Evolutionary conservation across 1,140 invertebrate genomes (phyloP).

Genomic region (Ganaspis sp.): DNA sequence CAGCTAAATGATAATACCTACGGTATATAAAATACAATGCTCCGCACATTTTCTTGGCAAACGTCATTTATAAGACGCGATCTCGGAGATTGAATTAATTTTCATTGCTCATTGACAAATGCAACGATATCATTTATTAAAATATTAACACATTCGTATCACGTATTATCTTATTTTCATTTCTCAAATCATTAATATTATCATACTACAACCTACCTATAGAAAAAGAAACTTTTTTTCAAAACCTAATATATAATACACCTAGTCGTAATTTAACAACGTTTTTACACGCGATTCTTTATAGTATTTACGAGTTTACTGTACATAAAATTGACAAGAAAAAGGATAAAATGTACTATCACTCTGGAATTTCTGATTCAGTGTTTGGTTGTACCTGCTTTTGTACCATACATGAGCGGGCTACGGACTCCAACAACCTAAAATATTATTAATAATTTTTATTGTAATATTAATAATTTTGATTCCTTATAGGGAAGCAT

Average conservation of each 20-base stretch:
- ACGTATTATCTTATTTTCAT: conserved; percentile 41
- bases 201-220: conserved; percentile 15
- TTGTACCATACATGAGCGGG: conserved; percentile 93
- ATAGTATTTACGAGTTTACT: conserved; percentile 66
- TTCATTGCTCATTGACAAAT: conserved; percentile 61
- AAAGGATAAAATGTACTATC: conserved; percentile 73
- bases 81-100: conserved; percentile 65
- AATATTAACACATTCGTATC: conserved; percentile 65
- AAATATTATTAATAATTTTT: conserved; percentile 63
- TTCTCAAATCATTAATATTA: conserved; percentile 40
- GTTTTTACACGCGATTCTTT: conserved; percentile 74
- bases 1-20: conserved; percentile 51
- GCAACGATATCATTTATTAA: conserved; percentile 63
- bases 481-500: no score
- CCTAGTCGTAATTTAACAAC: conserved; percentile 71
- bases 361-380: conserved; percentile 79
- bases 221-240: conserved; percentile 13
- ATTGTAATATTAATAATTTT: no score
- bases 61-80: conserved; percentile 68
- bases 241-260: conserved; percentile 66
- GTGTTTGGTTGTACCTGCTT: conserved; percentile 80
- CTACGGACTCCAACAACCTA: conserved; percentile 95
- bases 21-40: conserved; percentile 64
- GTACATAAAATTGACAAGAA: conserved; percentile 69
- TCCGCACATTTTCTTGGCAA: conserved; percentile 60